Percentiles rank a stretch among this genome's conserved stretches.
phyloP scores from a whole-genome alignment of 1,140 invertebrate genomes.

The Metopolophium dirhodum region DNA sequence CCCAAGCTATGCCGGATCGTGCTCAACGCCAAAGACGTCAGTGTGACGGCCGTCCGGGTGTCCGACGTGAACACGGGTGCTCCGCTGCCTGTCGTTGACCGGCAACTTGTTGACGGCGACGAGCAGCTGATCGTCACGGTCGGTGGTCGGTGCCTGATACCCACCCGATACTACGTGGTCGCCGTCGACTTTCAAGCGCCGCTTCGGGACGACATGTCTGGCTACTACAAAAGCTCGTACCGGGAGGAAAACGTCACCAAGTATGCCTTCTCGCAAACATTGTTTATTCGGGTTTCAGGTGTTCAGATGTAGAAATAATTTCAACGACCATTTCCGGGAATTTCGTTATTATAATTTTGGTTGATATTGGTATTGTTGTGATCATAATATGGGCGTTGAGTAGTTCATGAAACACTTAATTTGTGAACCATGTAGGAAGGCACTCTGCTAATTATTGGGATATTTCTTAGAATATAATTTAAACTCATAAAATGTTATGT shows the following conservation, averaged over 20 bases:
- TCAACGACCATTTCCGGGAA: no score
- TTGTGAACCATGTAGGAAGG: no score
- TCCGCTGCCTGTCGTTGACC: background rate
- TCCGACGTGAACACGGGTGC: background rate
- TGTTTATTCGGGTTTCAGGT: no score
- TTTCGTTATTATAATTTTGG: no score
- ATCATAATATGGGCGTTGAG: no score
- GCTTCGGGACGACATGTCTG: conserved; percentile 57
- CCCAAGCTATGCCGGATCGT: background rate
- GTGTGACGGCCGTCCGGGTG: background rate
- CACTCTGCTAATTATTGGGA: no score
- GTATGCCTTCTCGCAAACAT: background rate
- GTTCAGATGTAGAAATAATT: no score
- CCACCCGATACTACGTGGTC: background rate
- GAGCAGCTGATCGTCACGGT: background rate
- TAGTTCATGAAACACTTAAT: no score
- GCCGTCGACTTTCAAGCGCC: conserved; percentile 27
- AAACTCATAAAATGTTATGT: no score
- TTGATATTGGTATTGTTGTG: no score
- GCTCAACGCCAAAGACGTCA: conserved; percentile 31
- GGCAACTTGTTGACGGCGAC: background rate
- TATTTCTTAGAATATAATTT: no score
- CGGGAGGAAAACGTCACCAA: conserved; percentile 5
- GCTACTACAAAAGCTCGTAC: conserved; percentile 58
- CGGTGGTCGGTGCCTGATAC: background rate